Conservation (phyloP, 2,888 invertebrate species). For the Lasioglossum oenotherae region DNA sequence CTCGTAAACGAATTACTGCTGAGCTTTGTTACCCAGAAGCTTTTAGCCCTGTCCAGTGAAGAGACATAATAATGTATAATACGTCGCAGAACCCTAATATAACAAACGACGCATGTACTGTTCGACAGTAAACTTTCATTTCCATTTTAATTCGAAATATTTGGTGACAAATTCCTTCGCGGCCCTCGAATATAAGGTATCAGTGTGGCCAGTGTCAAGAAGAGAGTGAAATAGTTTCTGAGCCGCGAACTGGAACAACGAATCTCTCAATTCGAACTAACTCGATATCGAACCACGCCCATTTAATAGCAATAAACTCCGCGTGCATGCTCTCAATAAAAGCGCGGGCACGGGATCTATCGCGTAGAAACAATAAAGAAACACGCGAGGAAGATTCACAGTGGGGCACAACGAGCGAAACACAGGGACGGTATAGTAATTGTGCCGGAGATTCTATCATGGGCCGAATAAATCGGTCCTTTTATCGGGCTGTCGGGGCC, state of each 20-base stretch:
- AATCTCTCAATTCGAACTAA: neutral
- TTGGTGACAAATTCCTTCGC: neutral
- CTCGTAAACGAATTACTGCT: neutral
- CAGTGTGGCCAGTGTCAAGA: neutral
- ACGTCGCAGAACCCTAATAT: neutral
- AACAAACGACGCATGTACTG: neutral
- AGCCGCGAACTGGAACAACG: neutral
- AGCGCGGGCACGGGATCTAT: neutral
- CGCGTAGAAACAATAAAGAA: neutral
- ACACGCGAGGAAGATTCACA: neutral
- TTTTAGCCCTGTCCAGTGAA: neutral
- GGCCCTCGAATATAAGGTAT: neutral
- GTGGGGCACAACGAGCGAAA: neutral
- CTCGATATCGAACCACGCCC: neutral
- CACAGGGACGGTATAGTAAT: conserved; percentile 28
- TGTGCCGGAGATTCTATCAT: conserved; percentile 42
- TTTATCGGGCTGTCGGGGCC: conserved; percentile 40
- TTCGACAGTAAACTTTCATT: neutral
- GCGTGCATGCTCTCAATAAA: neutral
- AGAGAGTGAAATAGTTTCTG: neutral
- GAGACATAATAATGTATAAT: neutral
- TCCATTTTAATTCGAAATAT: neutral
- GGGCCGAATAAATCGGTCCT: conserved; percentile 54
- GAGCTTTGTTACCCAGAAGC: neutral
- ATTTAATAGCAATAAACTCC: neutral